These are phyloP conservation scores for Corythornis madagascariensis DNA, from an alignment of 2,113 vertebrate genomes.

Conservation along the genomic window DNA sequence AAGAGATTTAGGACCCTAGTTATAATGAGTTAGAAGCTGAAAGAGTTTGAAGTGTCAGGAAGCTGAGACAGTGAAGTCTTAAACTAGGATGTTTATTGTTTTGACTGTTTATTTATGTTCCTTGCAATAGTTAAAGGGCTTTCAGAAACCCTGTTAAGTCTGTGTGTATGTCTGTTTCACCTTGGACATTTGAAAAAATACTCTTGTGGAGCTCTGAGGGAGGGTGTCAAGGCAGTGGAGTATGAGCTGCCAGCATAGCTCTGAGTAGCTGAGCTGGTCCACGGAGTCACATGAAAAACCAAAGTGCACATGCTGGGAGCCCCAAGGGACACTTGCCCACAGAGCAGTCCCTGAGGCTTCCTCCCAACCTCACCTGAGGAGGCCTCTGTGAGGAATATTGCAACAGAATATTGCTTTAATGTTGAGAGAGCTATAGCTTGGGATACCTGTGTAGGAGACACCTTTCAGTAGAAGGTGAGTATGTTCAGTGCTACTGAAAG, in stretches of 20 bases:
- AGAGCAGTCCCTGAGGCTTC: fast-evolving
- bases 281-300: fast-evolving
- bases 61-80: background rate
- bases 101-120: background rate
- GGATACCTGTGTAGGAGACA: background rate
- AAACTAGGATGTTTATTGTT: background rate
- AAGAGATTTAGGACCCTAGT: background rate
- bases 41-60: background rate
- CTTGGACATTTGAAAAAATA: background rate
- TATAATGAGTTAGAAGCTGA: background rate
- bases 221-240: background rate
- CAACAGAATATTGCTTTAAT: background rate
- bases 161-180: background rate
- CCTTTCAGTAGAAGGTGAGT: background rate
- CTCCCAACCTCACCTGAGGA: background rate
- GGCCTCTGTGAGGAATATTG: background rate
- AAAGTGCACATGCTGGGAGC: background rate
- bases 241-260: background rate
- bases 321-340: background rate
- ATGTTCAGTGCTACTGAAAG: background rate
- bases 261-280: background rate
- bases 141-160: background rate
- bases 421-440: background rate
- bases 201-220: background rate
- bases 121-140: background rate